A percentile compares a stretch with the other conserved stretches of the same genome.
phyloP scores from a whole-genome alignment of 2,113 vertebrate species.

The Triplophysa rosa region DNA sequence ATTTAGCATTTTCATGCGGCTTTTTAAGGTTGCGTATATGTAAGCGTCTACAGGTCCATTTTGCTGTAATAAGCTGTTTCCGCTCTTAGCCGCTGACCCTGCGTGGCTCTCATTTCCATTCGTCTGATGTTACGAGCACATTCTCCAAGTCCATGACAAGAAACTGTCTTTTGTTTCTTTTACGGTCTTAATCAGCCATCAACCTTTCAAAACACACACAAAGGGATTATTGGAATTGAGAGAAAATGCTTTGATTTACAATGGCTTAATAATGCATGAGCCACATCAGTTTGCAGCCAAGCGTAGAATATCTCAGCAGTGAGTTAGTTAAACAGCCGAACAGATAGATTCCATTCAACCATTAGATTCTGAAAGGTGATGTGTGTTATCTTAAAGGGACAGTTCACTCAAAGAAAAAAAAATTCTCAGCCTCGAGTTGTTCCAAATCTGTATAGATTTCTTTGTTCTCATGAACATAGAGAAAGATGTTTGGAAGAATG shows the following conservation, averaged over 20 bases:
- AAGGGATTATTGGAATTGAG: neutral
- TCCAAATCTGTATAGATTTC: no score
- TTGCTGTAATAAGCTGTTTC: neutral
- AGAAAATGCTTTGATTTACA: neutral
- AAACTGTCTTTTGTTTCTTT: neutral
- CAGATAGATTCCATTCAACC: neutral
- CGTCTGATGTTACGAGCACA: neutral
- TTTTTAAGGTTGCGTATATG: neutral
- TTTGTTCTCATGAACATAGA: no score
- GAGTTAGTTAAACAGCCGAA: neutral
- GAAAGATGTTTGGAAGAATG: no score
- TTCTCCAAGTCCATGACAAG: slow-evolving; percentile 10
- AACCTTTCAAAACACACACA: slow-evolving; percentile 10
- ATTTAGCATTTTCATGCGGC: neutral
- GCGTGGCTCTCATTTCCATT: slow-evolving; percentile 7
- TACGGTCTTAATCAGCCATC: neutral
- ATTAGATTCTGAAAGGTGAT: neutral
- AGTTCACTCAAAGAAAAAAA: no score
- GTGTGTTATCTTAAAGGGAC: no score
- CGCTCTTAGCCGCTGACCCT: neutral
- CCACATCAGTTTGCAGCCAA: neutral
- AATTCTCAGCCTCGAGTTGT: no score
- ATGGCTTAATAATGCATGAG: neutral
- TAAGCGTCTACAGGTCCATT: neutral
- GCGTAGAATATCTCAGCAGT: neutral